Evolutionary conservation across 2,113 vertebrate species (phyloP), one percentile per base, ranked within the genome.

Genomic region (Centropus unirufus): DNA sequence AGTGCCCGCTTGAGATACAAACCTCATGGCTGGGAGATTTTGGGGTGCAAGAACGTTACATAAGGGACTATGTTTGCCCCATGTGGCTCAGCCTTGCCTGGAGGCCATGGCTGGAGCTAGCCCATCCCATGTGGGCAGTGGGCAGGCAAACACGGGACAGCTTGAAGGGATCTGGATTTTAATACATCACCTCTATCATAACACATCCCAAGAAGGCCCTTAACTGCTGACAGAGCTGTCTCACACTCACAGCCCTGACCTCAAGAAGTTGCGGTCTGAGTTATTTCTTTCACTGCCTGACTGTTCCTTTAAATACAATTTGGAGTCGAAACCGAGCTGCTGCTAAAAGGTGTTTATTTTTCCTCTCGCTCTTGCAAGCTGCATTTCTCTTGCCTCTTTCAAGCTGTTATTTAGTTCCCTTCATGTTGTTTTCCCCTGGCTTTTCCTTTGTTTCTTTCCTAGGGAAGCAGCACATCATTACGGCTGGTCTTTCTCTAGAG

Each of bases 391-490:
- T 68, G 87, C 73, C 61, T 69, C 76, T 91, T 87, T 81, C 91
- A 64, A 29, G 78, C 92, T 77, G 66, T 64, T 95, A 72, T 90
- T 95, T 94, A 94, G 66, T 57, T 87, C 66, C 81, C 85, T 70
- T 95, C 76, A 44, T 10, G n/a, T 80, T 89, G 51, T 85, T 93
- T 95, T 34, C 77, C 91, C 78, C 46, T 47, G 83, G 72, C 88
- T 95, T 95, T 93, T 72, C 74, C 87, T 96, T 97, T 97, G 95
- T 97, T 91, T 92, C 89, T 29, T 87, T 94, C 90, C 7, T 63
- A 76, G 90, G 73, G 57, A 94, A 91, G 86, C 74, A 90, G 89
- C 92, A 87, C 83, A 94, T 95, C 96, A 87, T 97, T 97, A 96
- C 2, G n/a, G 87, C 96, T 51, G 91, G 85, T 88, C 93, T 92